Evolutionary conservation across 2,888 invertebrate genomes (phyloP), one percentile per base, ranked within the genome.

Genomic region (Miltochrista miniata): DNA sequence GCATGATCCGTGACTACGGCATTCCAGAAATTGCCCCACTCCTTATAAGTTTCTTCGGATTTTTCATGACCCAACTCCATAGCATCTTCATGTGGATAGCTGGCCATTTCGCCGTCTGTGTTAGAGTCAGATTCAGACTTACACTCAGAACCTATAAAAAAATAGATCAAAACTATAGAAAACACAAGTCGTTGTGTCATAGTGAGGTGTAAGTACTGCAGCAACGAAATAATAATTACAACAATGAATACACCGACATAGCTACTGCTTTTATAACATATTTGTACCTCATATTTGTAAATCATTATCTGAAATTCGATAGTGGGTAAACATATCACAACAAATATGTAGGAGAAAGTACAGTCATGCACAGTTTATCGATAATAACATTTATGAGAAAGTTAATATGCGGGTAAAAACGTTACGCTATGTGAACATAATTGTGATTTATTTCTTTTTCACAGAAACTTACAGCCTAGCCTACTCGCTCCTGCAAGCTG

Each of bases 1-100:
- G 56, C 69, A 48, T 74, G 77, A 15, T 77, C 65, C 1, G 61
- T 53, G 18, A 72, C 58, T 13, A 79, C 78, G 1, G 73, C 49
- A 5, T 65, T 68, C 89, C 89, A 91, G 59, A 82, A 90, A 30
- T 74, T 79, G 29, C 76, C 65, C 90, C 90, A 91, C 35, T 85
- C 84, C 41, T 76, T 77, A 62, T 78, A 87, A 0, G 71, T 71
- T 51, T 87, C 87, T 46, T 90, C 87, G 0, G 90, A 85, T 59
- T 85, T 87, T 42, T 89, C 89, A 5, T 63, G 72, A 7, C 61
- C 90, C 1, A 91, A 70, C 36, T 79, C 62, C 0, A 71, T 57
- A 0, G 84, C 83, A 59, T 87, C 82, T 31, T 85, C 85, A 64
- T 86, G 83, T 0, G 82, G 81, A 55, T 72, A 82, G 40, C 52